These are phyloP conservation scores for Panurus biarmicus DNA, from an alignment of 2,113 vertebrate genomes.

Conservation along the genomic window DNA sequence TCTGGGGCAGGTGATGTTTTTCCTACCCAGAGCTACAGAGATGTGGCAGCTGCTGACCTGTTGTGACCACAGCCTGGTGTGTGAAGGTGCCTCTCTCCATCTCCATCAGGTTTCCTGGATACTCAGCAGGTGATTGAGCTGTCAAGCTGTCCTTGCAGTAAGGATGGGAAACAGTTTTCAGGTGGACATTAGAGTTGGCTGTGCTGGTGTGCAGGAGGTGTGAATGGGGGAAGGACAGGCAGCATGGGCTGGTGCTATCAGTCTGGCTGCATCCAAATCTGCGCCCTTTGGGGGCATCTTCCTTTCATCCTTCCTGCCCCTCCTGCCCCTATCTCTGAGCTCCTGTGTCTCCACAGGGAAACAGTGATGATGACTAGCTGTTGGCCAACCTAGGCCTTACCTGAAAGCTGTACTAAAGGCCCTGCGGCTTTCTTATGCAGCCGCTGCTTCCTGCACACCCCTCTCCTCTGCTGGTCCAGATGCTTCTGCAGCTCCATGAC, in stretches of 20 bases:
- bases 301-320: neutral
- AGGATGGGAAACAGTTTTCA: neutral
- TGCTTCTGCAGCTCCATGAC: fast-evolving
- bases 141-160: neutral
- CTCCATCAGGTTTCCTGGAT: neutral
- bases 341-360: neutral
- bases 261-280: neutral
- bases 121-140: neutral
- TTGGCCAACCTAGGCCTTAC: fast-evolving
- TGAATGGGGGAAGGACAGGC: neutral
- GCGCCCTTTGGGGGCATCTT: fast-evolving
- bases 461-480: neutral
- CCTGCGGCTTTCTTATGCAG: neutral
- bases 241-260: neutral
- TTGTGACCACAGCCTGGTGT: neutral
- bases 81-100: neutral
- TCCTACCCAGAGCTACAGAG: neutral
- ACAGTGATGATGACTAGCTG: neutral
- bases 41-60: neutral
- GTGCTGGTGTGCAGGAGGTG: neutral
- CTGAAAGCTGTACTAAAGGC: neutral
- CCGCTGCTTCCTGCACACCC: neutral
- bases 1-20: fast-evolving
- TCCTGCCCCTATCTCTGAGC: neutral
- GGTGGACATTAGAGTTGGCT: neutral